phyloP scores from a whole-genome alignment of 2,113 vertebrate genomes.

The Sturnira hondurensis region DNA sequence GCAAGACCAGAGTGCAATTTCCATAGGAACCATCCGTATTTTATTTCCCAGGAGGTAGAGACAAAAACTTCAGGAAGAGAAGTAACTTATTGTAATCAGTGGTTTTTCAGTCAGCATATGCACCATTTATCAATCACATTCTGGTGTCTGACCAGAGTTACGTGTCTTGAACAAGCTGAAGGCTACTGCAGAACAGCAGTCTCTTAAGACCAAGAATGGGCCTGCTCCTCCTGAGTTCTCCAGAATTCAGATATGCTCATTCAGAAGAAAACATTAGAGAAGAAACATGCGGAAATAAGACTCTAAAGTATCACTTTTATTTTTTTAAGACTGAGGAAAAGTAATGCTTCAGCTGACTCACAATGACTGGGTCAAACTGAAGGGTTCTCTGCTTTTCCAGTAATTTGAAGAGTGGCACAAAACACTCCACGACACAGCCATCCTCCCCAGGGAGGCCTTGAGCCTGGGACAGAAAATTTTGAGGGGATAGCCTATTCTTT shows the following conservation, averaged over 20 bases:
- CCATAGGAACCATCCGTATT: neutral
- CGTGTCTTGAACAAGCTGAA: neutral
- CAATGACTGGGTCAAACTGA: neutral
- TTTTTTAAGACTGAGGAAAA: neutral
- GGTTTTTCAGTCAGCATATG: neutral
- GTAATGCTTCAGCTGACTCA: neutral
- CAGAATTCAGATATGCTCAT: conserved; percentile 21
- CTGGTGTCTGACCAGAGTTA: neutral
- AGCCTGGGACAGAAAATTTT: neutral
- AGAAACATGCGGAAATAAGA: neutral
- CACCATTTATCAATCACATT: neutral
- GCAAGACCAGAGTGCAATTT: neutral
- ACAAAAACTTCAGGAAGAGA: neutral
- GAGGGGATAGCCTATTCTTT: neutral
- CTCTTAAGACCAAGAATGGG: neutral
- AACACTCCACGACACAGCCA: neutral
- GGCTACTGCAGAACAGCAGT: neutral
- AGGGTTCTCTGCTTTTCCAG: neutral
- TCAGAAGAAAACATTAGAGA: conserved; percentile 25
- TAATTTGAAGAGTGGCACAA: accelerated
- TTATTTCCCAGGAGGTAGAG: neutral
- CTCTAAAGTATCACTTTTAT: neutral
- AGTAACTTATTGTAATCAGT: neutral
- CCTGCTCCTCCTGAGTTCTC: conserved; percentile 15
- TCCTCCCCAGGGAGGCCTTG: neutral